A percentile compares a stretch with the other conserved stretches of the same genome.
phyloP scores from a whole-genome alignment of 2,113 vertebrate genomes.

The Felis chaus region DNA sequence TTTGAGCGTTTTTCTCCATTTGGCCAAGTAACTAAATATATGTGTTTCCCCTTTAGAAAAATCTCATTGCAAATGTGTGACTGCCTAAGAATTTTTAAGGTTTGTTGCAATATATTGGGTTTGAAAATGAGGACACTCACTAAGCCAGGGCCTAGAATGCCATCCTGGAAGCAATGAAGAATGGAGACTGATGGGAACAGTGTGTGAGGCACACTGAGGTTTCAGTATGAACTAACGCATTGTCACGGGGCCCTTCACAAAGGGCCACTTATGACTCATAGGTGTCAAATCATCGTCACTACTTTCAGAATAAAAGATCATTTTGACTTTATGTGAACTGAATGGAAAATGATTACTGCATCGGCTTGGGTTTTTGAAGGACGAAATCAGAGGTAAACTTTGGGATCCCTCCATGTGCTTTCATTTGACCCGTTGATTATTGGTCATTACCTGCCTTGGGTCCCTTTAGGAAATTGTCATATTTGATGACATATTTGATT shows the following conservation, averaged over 20 bases:
- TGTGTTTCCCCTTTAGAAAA: background rate
- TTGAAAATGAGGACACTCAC: conserved; percentile 8
- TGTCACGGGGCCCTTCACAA: conserved; percentile 78
- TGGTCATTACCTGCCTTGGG: background rate
- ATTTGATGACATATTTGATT: background rate
- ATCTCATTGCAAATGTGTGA: background rate
- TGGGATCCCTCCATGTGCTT: background rate
- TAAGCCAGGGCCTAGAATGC: background rate
- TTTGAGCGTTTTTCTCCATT: conserved; percentile 45
- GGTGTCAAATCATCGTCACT: conserved; percentile 79
- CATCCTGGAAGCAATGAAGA: background rate
- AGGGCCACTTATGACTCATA: conserved; percentile 82
- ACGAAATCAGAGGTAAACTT: conserved; percentile 47
- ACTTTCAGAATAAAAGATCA: conserved; percentile 76
- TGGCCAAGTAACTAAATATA: conserved; percentile 12
- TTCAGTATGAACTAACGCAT: conserved; percentile 72
- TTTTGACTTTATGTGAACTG: conserved; percentile 75
- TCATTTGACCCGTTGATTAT: conserved; percentile 27
- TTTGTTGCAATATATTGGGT: background rate
- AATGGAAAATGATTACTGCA: conserved; percentile 74
- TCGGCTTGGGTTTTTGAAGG: conserved; percentile 64
- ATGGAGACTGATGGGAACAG: conserved; percentile 38
- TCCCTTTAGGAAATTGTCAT: background rate
- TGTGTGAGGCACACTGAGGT: conserved; percentile 64
- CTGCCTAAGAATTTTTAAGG: background rate